Conservation (phyloP, 2,888 invertebrate genomes). For the Cephus rjabovi region DNA sequence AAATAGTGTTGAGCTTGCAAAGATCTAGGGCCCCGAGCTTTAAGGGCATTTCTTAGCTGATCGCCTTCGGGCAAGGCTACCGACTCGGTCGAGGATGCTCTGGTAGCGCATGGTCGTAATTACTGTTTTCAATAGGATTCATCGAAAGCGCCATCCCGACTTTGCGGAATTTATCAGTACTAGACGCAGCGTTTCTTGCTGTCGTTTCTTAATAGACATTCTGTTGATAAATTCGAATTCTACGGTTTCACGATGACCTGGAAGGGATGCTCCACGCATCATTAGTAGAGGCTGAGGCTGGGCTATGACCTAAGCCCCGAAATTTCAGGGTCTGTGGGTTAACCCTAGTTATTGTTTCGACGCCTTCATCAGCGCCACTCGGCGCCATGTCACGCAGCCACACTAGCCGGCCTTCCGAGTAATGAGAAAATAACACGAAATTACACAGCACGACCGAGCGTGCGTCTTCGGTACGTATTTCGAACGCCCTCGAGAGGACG, state of each 20-base stretch:
- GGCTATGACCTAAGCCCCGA: background rate
- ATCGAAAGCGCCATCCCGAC: background rate
- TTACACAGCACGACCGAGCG: constrained; percentile 51
- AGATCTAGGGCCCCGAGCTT: background rate
- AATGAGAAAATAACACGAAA: constrained; percentile 57
- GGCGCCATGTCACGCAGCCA: constrained; percentile 37
- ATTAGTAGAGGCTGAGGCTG: background rate
- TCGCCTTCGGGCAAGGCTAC: constrained; percentile 18
- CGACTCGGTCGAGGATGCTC: background rate
- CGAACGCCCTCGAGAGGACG: constrained; percentile 32
- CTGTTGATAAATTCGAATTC: background rate
- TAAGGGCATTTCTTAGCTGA: constrained; percentile 4
- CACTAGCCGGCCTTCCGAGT: constrained; percentile 35
- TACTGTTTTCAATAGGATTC: background rate
- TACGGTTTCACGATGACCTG: background rate
- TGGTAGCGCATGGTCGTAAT: background rate
- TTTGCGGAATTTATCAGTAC: background rate
- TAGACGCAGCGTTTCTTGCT: background rate
- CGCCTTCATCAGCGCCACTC: constrained; percentile 38
- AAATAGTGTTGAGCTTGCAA: too few species aligned
- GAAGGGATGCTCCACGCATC: background rate
- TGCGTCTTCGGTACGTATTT: constrained; percentile 39
- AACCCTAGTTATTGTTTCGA: constrained; percentile 37
- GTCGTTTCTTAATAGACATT: background rate
- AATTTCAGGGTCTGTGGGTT: background rate